These are phyloP conservation scores for Atta cephalotes DNA, from an alignment of 1,140 invertebrate species.

Conservation along the genomic window DNA sequence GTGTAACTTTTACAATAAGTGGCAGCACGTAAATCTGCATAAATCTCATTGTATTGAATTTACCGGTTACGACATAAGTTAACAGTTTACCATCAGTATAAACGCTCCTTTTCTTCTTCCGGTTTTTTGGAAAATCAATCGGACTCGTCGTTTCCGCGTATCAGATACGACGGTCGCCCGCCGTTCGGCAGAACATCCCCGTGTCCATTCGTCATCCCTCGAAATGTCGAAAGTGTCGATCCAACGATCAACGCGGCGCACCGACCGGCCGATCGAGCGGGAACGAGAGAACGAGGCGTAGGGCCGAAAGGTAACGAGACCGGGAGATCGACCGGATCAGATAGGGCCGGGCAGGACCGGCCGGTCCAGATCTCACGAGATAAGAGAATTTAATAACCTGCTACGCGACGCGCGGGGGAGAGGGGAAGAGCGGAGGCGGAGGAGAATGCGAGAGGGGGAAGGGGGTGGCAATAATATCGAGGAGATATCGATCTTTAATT, in stretches of 20 bases:
- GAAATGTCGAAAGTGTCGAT: slow-evolving; percentile 72
- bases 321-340: slow-evolving; percentile 83
- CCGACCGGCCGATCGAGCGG: slow-evolving; percentile 10
- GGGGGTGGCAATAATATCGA: slow-evolving; percentile 85
- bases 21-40: not conserved
- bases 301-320: slow-evolving; percentile 81
- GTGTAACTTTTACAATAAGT: not conserved
- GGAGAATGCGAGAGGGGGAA: slow-evolving; percentile 67
- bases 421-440: not conserved
- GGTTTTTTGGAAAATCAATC: slow-evolving; percentile 41
- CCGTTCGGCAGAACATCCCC: slow-evolving; percentile 3
- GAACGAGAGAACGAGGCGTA: slow-evolving; percentile 36
- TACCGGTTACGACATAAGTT: too few species aligned
- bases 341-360: slow-evolving; percentile 82
- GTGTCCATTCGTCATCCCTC: slow-evolving; percentile 44
- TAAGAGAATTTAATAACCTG: slow-evolving; percentile 87
- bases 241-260: slow-evolving; percentile 51
- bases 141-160: slow-evolving; percentile 9
- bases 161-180: not conserved
- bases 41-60: not conserved
- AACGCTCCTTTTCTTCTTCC: not conserved
- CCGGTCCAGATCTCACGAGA: slow-evolving; percentile 84
- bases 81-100: too few species aligned
- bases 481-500: slow-evolving; percentile 87
- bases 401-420: slow-evolving; percentile 67